Evolutionary conservation across 2,888 invertebrate genomes (phyloP).

Genomic region (Diarsia brunnea): DNA sequence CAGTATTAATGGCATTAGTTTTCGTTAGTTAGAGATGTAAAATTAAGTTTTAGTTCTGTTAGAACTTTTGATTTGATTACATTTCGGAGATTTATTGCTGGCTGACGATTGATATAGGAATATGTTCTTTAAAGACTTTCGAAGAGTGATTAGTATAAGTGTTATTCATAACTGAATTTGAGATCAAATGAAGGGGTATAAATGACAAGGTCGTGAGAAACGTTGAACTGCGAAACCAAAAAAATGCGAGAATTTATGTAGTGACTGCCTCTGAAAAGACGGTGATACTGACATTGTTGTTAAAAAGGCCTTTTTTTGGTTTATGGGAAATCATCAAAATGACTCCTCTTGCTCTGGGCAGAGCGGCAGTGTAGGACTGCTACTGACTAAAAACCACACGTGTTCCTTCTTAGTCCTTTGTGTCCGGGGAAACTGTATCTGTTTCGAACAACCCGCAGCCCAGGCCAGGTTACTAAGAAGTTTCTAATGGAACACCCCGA

Average conservation of each 20-base stretch:
- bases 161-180: background rate
- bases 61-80: conserved; percentile 35
- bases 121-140: conserved; percentile 14
- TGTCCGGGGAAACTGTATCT: too few relatives aligned
- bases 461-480: too few relatives aligned
- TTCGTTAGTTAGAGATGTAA: conserved; percentile 18
- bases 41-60: conserved; percentile 30
- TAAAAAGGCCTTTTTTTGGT: too few relatives aligned
- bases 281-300: background rate
- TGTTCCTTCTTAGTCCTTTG: too few relatives aligned
- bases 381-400: too few relatives aligned
- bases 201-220: background rate
- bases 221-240: background rate
- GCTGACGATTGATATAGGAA: background rate
- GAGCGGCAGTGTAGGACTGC: too few relatives aligned
- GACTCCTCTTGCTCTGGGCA: too few relatives aligned
- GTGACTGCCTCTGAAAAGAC: background rate
- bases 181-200: background rate
- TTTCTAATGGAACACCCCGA: too few relatives aligned
- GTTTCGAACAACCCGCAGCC: too few relatives aligned
- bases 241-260: background rate
- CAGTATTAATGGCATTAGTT: conserved; percentile 42
- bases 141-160: background rate
- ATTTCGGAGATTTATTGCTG: conserved; percentile 31
- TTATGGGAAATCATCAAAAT: too few relatives aligned